These are phyloP conservation scores for Eurois occulta DNA, from an alignment of 2,888 invertebrate species.

Conservation along the genomic window DNA sequence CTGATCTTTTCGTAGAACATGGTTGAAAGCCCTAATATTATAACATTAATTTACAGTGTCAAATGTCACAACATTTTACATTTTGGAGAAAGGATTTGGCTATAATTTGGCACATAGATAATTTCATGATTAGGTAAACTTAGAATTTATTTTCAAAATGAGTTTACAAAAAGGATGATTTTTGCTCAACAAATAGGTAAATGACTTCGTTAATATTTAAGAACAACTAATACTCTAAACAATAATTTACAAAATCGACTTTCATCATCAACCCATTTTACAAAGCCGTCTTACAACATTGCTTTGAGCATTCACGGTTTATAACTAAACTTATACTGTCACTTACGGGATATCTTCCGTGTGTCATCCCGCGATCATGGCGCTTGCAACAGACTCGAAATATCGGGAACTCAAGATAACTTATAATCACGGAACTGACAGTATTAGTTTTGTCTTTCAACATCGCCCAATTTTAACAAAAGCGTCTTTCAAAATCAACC, in stretches of 20 bases:
- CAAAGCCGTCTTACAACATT: not conserved
- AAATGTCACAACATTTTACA: not conserved
- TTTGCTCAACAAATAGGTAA: not conserved
- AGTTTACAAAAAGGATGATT: not conserved
- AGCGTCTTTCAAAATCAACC: not conserved
- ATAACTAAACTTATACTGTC: not conserved
- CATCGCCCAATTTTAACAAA: conserved; percentile 5
- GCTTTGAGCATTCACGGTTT: too few relatives aligned
- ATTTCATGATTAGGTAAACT: not conserved
- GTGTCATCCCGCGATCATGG: too few relatives aligned
- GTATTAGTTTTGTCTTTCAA: too few relatives aligned
- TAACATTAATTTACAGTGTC: not conserved
- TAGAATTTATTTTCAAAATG: not conserved
- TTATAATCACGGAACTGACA: too few relatives aligned
- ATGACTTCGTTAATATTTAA: conserved; percentile 9
- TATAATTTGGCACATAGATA: conserved; percentile 15
- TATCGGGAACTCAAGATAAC: too few relatives aligned
- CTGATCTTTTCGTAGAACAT: conserved; percentile 19
- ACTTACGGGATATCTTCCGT: too few relatives aligned
- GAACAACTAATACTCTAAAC: conserved; percentile 4
- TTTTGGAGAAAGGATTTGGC: not conserved
- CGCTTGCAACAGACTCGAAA: too few relatives aligned
- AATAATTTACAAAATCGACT: conserved; percentile 6
- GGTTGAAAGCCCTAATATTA: not conserved
- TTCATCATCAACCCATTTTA: conserved; percentile 3